Evolutionary conservation across 2,797 vertebrate species (phyloP), one percentile per base, ranked within the genome.

Genomic region (Ciconia nigra): DNA sequence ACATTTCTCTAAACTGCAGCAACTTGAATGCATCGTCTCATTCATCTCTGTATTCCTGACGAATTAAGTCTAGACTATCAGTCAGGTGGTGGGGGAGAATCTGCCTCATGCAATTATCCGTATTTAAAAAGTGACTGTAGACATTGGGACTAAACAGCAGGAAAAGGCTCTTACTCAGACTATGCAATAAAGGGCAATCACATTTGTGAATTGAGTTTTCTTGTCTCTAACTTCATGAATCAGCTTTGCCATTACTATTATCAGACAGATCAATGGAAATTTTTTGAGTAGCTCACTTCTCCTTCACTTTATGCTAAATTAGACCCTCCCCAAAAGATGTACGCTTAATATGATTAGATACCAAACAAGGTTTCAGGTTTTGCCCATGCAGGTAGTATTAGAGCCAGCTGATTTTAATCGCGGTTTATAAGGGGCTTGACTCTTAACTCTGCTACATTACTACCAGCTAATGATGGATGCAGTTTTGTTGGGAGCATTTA

Each of bases 21-120:
- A 76, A 82, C n/a, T 42, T 76, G 61, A 90, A 70, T 28, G 44
- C 15, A 87, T 54, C 62, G 46, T 77, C 76, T 91, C 46, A 94
- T 95, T 90, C 77, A 79, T 94, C 89, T 73, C 46, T 84, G 58
- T 83, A 66, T 79, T 91, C 55, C 62, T 73, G 85, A 91, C 90
- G 42, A 95, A 94, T 90, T 69, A 83, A 95, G 85, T 88, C 89
- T 91, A 95, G 80, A 94, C 89, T 90, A 66, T 31, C 51, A 81
- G 70, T 89, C 39, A 7, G 37, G 11, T 14, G 7, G 35, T 67
- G 63, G 17, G 17, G 55, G 15, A 83, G 20, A 91, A 86, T 83
- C 58, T 90, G 83, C 62, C 63, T 93, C 66, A 44, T 70, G 42
- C 59, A 86, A 94, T 96, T 93, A 88, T 66, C 42, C 6, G 8